Conservation (phyloP, 1,140 invertebrate genomes). For the Grapholita molesta region DNA sequence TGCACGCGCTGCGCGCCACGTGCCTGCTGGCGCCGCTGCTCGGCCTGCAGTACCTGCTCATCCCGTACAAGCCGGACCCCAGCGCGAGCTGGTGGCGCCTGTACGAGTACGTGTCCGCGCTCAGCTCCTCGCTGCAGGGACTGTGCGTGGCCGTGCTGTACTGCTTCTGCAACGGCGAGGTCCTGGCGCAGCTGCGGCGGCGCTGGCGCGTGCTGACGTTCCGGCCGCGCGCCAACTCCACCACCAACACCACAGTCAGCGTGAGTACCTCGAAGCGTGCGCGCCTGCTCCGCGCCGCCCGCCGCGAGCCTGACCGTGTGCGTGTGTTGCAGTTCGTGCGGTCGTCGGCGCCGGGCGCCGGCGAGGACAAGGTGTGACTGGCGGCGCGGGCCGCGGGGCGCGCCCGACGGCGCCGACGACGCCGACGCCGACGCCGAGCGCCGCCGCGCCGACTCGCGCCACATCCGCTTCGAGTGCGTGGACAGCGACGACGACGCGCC, state of each 20-base stretch:
- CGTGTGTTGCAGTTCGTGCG: constrained; percentile 76
- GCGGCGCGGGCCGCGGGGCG: constrained; percentile 58
- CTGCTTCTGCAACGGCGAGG: constrained; percentile 98
- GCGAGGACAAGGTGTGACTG: constrained; percentile 81
- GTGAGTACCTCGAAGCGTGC: constrained; percentile 78
- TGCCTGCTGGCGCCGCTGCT: constrained; percentile 91
- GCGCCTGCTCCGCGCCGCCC: background rate
- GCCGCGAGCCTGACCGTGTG: background rate
- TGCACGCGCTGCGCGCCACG: constrained; percentile 92
- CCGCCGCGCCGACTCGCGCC: constrained; percentile 35
- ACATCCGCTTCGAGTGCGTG: constrained; percentile 59
- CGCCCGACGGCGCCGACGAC: background rate
- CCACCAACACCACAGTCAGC: constrained; percentile 90
- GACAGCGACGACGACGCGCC: constrained; percentile 64
- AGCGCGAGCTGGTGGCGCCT: constrained; percentile 84
- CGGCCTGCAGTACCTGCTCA: constrained; percentile 92
- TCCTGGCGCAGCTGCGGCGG: constrained; percentile 89
- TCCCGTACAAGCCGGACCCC: constrained; percentile 89
- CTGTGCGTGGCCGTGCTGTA: constrained; percentile 94
- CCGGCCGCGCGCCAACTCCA: constrained; percentile 87
- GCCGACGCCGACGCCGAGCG: constrained; percentile 23
- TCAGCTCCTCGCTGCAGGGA: constrained; percentile 94
- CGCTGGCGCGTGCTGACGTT: constrained; percentile 86
- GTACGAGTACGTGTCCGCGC: constrained; percentile 91
- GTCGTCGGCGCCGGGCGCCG: constrained; percentile 77